These are phyloP conservation scores for Ips nitidus DNA, from an alignment of 1,140 invertebrate genomes.

Conservation along the genomic window DNA sequence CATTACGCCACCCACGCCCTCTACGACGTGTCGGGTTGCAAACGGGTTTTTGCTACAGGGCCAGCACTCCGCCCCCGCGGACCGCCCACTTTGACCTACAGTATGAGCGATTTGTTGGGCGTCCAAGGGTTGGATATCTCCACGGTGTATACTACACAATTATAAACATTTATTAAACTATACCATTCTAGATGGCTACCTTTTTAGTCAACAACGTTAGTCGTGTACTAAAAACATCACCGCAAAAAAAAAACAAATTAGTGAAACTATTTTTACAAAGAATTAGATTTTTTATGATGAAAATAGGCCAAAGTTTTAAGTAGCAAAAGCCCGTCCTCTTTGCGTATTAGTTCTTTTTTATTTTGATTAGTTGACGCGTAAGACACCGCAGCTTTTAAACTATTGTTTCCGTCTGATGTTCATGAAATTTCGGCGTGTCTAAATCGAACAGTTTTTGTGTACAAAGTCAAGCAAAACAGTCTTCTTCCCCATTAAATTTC, in stretches of 20 bases:
- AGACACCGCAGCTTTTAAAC: slow-evolving; percentile 21
- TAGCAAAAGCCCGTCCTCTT: slow-evolving; percentile 16
- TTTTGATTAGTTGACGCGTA: too few relatives aligned
- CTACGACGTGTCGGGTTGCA: slow-evolving; percentile 59
- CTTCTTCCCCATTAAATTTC: background rate
- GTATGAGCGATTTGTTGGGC: slow-evolving; percentile 67
- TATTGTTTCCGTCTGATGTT: slow-evolving; percentile 8
- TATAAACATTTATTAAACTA: slow-evolving; percentile 12
- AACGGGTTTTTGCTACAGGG: slow-evolving; percentile 54
- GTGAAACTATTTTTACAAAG: slow-evolving; percentile 4
- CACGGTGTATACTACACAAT: slow-evolving; percentile 60
- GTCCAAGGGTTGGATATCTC: slow-evolving; percentile 65
- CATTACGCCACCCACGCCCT: slow-evolving; percentile 51
- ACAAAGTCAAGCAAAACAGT: slow-evolving; percentile 23
- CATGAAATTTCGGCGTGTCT: slow-evolving; percentile 43
- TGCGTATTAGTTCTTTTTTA: too few relatives aligned
- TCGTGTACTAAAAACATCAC: too few relatives aligned
- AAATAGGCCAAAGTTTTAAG: background rate
- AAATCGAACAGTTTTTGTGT: slow-evolving; percentile 28
- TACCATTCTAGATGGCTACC: background rate
- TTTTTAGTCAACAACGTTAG: too few relatives aligned
- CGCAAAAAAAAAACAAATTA: background rate
- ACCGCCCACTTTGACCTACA: slow-evolving; percentile 63
- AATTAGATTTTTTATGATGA: background rate
- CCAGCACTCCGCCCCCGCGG: slow-evolving; percentile 46